These are phyloP conservation scores for Tortrix viridana DNA, from an alignment of 2,888 invertebrate genomes.

Conservation along the genomic window DNA sequence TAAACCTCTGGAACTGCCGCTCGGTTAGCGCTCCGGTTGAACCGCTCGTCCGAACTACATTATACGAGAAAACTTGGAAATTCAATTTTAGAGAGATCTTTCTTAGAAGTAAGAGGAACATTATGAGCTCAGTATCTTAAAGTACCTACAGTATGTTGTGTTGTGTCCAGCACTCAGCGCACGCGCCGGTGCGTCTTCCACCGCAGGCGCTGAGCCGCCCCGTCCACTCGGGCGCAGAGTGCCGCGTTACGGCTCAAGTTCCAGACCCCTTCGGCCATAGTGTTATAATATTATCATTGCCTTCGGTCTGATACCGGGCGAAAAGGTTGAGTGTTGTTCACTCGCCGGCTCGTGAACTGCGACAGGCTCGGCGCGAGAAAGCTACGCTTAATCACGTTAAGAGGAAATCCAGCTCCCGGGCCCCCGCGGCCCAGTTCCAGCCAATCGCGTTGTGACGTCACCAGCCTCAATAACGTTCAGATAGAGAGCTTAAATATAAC, in stretches of 20 bases:
- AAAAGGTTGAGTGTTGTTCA: conserved; percentile 11
- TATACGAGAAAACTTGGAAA: too few relatives aligned
- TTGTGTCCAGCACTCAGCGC: background rate
- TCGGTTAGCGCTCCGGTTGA: too few relatives aligned
- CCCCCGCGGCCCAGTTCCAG: background rate
- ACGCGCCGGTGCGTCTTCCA: too few relatives aligned
- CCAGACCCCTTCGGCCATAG: background rate
- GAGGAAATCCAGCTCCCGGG: conserved; percentile 1
- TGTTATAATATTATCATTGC: too few relatives aligned
- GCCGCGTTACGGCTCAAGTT: conserved; percentile 14
- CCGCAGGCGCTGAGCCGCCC: too few relatives aligned
- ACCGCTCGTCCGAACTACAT: too few relatives aligned
- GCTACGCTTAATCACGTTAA: conserved; percentile 22
- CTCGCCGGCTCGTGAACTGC: background rate
- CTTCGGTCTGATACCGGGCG: background rate
- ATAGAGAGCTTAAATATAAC: too few relatives aligned
- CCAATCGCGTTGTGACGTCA: background rate
- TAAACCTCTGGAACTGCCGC: too few relatives aligned
- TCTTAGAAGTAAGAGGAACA: background rate
- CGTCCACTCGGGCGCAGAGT: conserved; percentile 14
- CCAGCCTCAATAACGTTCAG: too few relatives aligned
- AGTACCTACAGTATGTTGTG: background rate
- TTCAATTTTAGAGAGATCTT: too few relatives aligned
- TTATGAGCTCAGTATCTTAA: background rate
- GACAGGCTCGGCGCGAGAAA: conserved; percentile 12